Conservation (phyloP, 2,888 invertebrate species). For the Spodoptera exigua region DNA sequence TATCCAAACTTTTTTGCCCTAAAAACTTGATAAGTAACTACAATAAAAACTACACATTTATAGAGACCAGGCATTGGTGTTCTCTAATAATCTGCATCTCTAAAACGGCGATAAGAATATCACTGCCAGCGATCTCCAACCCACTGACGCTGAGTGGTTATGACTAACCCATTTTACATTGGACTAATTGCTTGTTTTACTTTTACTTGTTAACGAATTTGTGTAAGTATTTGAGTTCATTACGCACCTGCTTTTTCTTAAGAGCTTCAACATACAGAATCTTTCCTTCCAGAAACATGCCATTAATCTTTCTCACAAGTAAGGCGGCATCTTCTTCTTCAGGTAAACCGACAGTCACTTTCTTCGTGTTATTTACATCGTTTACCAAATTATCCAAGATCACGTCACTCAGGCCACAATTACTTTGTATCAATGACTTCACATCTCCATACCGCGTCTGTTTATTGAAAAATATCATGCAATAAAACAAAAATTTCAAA, state of each 20-base stretch:
- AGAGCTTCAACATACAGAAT: constrained; percentile 63
- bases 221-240: too few relatives aligned
- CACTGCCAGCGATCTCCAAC: too few relatives aligned
- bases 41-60: too few relatives aligned
- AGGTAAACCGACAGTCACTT: constrained; percentile 67
- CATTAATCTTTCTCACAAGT: constrained; percentile 63
- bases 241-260: constrained; percentile 59
- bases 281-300: constrained; percentile 58
- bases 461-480: constrained; percentile 1
- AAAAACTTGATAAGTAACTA: too few relatives aligned
- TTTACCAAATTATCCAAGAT: constrained; percentile 65
- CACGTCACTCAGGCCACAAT: constrained; percentile 65
- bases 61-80: too few relatives aligned
- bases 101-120: too few relatives aligned
- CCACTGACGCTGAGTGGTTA: too few relatives aligned
- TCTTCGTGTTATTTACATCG: constrained; percentile 53
- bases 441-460: constrained; percentile 64
- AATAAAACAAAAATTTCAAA: constrained; percentile 2
- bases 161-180: too few relatives aligned
- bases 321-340: constrained; percentile 67
- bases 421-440: constrained; percentile 61
- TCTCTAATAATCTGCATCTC: too few relatives aligned
- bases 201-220: too few relatives aligned
- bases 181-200: too few relatives aligned
- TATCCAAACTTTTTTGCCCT: too few relatives aligned